Percentiles rank a stretch among this genome's conserved stretches.
These are phyloP conservation scores for Pristionchus pacificus DNA, from an alignment of 1,140 invertebrate genomes.

Conservation along the genomic window DNA sequence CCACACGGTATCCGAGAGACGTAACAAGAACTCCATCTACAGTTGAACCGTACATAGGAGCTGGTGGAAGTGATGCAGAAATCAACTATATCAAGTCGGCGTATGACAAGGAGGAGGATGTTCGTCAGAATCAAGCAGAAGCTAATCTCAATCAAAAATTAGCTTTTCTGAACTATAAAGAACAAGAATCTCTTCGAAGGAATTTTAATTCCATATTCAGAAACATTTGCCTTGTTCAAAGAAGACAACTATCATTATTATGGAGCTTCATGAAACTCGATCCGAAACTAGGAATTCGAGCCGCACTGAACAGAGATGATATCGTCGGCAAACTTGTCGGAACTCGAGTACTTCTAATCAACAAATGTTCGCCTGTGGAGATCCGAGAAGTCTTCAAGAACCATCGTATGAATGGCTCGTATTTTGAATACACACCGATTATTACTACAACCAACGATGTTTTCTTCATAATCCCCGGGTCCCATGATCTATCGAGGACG, in stretches of 20 bases:
- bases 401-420: background rate
- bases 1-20: no score
- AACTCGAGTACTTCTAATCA: background rate
- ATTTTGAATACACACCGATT: background rate
- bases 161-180: background rate
- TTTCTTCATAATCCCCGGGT: background rate
- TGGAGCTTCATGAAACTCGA: background rate
- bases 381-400: background rate
- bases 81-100: background rate
- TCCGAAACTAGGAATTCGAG: background rate
- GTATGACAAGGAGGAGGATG: background rate
- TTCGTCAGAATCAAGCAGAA: background rate
- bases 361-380: background rate
- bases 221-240: background rate
- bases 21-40: background rate
- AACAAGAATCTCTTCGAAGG: background rate
- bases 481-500: background rate
- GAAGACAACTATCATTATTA: background rate
- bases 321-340: background rate
- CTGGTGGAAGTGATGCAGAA: background rate
- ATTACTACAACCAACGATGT: background rate
- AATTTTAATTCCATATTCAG: background rate
- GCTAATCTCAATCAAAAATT: background rate
- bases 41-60: background rate
- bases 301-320: background rate